Evolutionary conservation across 2,113 vertebrate species (phyloP).

Genomic region (Plotosus lineatus): DNA sequence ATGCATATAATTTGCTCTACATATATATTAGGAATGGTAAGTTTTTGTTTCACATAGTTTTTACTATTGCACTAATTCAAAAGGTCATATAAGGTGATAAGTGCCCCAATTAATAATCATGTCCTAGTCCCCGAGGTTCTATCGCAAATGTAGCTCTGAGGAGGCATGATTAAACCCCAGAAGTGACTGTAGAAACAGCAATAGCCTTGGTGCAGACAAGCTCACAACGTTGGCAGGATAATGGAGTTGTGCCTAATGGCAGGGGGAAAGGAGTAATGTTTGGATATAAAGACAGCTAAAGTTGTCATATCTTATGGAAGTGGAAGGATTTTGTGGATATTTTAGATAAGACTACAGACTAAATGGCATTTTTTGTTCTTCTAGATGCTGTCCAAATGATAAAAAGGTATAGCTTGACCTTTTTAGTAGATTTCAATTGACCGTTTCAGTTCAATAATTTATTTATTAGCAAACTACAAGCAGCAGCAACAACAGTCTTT

Average conservation of each 20-base stretch:
- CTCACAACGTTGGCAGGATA: too few species aligned
- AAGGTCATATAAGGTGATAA: too few species aligned
- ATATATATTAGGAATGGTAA: too few species aligned
- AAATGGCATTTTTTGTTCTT: not conserved
- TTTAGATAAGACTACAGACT: not conserved
- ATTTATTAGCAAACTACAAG: not conserved
- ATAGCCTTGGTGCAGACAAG: too few species aligned
- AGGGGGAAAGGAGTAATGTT: not conserved
- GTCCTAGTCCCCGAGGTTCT: too few species aligned
- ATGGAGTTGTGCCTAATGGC: not conserved
- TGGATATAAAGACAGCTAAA: not conserved
- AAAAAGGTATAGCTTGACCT: not conserved
- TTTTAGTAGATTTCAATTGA: conserved; percentile 2
- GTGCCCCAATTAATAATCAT: too few species aligned
- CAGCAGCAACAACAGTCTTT: not conserved
- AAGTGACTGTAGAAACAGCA: too few species aligned
- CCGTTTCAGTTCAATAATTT: not conserved
- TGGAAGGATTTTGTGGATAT: not conserved
- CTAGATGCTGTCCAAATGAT: not conserved
- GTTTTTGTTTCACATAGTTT: too few species aligned
- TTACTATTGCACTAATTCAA: too few species aligned
- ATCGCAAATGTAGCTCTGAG: too few species aligned
- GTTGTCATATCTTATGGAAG: not conserved
- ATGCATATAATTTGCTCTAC: too few species aligned
- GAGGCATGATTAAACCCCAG: too few species aligned